Evolutionary conservation across 2,113 vertebrate species (phyloP).

Genomic region (Pipa parva): DNA sequence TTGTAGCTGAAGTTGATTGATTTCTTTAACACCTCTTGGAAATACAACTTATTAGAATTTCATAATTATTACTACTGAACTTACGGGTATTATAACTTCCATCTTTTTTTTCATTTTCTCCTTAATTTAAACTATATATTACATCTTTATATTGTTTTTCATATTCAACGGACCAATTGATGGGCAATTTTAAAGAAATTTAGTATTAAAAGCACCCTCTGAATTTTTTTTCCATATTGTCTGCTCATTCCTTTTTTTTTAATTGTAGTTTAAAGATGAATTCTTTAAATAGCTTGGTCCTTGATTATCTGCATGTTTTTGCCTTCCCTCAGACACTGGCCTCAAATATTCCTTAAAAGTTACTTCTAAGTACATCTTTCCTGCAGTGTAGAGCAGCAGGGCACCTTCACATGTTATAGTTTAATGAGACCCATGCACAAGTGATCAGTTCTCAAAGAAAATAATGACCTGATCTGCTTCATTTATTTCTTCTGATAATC

Average conservation of each 20-base stretch:
- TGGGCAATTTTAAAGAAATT: too few relatives aligned
- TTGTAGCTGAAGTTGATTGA: too few relatives aligned
- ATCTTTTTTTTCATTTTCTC: too few relatives aligned
- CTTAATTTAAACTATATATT: too few relatives aligned
- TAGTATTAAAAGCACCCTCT: too few relatives aligned
- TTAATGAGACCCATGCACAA: constrained; percentile 58
- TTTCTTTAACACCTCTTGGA: too few relatives aligned
- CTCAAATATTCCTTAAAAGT: constrained; percentile 55
- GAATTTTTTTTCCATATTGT: too few relatives aligned
- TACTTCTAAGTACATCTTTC: constrained; percentile 55
- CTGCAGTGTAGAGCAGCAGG: constrained; percentile 47
- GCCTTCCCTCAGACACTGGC: constrained; percentile 45
- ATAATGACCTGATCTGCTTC: constrained; percentile 55
- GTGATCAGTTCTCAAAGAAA: constrained; percentile 52
- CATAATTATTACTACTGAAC: too few relatives aligned
- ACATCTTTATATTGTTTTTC: too few relatives aligned
- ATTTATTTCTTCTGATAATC: constrained; percentile 65
- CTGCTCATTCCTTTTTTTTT: constrained; percentile 57
- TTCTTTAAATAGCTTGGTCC: constrained; percentile 56
- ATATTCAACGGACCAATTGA: too few relatives aligned
- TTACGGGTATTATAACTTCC: too few relatives aligned
- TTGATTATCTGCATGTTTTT: constrained; percentile 45
- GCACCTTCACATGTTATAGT: constrained; percentile 53
- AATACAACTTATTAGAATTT: too few relatives aligned
- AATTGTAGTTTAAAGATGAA: constrained; percentile 49